phyloP scores from a whole-genome alignment of 1,140 invertebrate genomes.

The Caerostris extrusa region DNA sequence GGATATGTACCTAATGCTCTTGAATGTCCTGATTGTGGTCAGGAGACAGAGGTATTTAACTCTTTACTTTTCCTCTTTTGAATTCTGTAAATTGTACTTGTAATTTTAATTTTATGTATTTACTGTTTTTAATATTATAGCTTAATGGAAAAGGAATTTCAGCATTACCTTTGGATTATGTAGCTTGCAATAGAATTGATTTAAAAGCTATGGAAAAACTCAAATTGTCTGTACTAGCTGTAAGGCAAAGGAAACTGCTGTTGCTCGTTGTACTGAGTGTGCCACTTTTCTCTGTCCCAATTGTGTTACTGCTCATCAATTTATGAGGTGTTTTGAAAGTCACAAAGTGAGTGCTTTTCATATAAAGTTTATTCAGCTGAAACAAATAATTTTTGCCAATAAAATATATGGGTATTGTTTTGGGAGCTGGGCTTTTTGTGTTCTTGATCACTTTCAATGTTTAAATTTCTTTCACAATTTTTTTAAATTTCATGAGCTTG shows the following conservation, averaged over 20 bases:
- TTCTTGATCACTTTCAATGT: too few relatives aligned
- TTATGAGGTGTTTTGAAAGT: slow-evolving; percentile 96
- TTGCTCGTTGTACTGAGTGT: slow-evolving; percentile 95
- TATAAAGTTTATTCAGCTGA: not conserved
- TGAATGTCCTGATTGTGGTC: slow-evolving; percentile 90
- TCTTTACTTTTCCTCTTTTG: not conserved
- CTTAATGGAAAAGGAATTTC: slow-evolving; percentile 85
- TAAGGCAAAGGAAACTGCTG: slow-evolving; percentile 93
- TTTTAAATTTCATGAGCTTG: too few relatives aligned
- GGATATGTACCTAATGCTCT: slow-evolving; percentile 78
- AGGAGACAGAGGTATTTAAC: slow-evolving; percentile 87
- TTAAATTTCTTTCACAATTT: too few relatives aligned
- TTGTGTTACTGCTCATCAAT: slow-evolving; percentile 95
- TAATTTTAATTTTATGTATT: not conserved
- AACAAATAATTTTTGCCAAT: not conserved
- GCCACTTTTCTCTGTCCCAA: slow-evolving; percentile 95
- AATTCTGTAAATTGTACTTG: not conserved
- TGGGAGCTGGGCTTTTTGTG: too few relatives aligned
- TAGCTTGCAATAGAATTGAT: slow-evolving; percentile 91
- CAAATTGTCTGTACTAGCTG: slow-evolving; percentile 92
- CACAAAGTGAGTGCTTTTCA: slow-evolving; percentile 84
- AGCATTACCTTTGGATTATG: slow-evolving; percentile 90
- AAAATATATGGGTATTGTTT: too few relatives aligned
- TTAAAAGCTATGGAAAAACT: slow-evolving; percentile 88
- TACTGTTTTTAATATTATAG: slow-evolving; percentile 9